Evolutionary conservation across 64 coral and sea anemone species (phyloP), one percentile per base, ranked within the genome.

Genomic region (Montipora sp.): DNA sequence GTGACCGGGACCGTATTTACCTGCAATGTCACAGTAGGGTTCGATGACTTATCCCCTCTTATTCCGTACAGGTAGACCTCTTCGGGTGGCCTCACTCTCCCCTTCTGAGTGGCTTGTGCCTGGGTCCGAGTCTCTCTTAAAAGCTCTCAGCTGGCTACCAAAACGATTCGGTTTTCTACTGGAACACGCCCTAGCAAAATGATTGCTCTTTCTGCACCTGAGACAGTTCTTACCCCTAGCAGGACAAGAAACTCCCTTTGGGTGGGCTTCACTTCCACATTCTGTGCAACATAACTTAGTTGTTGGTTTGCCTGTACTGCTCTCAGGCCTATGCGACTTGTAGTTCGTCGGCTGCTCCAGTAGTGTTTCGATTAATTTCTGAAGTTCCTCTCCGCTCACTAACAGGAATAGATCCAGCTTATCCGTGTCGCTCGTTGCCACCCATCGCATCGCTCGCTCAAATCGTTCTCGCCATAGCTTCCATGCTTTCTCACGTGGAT

Each of bases 291-390:
- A 57, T 46, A 76, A 76, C 36, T 76, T 76, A 13, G 74, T 76
- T 76, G 74, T 47, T 76, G 8, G 0, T 51, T 7, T 69, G 77
- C 7, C 58, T 44, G 15, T 16, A 15, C 53, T 19, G 65, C n/a
- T 48, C 22, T 58, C 12, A 27, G 53, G 65, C 8, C 5, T 75
- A 8, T 84, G 53, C 22, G 51, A 94, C 2, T 61, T 13, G 51
- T 90, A 90, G 69, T 90, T 22, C 1, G 87, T 90, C 55, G 92
- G 87, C 68, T 16, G 10, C 4, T 83, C 76, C 16, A 53, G 75
- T 72, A 90, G 36, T 11, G 81, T 95, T 95, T 95, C 59, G 4
- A 95, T 84, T 8, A 80, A 0, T 73, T 95, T 90, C 48, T 91
- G 89, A 1, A 88, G 81, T 55, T 95, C 76, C 9, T 68, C 53